Base-by-base conservation (phyloP, 2,113 vertebrate species). In the Ctenomys sociabilis region DNA sequence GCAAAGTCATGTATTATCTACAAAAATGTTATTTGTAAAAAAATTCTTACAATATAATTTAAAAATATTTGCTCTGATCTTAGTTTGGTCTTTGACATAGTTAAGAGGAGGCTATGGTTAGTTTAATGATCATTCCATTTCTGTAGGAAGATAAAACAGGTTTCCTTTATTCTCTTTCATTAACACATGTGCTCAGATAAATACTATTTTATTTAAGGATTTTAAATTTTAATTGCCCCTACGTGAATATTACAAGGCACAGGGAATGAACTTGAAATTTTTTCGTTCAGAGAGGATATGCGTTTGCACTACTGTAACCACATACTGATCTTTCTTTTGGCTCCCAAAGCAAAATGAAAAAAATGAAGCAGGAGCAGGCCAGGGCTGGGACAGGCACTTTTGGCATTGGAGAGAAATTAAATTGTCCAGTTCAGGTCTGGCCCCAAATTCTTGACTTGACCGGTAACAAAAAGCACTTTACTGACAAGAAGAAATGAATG, bases 401-500 rank as follows among this genome's bases (percentile, higher is more conserved):
- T 24, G 83, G 54, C 40, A 43, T 16, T 22, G 26, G n/a, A 45
- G 92, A 77, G 66, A 35, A 96, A 95, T 95, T 72, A 77, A 94
- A 86, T 66, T 32, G 77, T 57, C 30, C 32, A 85, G 49, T 75
- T 40, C 24, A 88, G 85, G 81, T 21, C 54, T n/a, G 49, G 94
- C 93, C 40, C 94, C 45, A 93, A n/a, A 80, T 93, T 90, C 54
- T 91, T 90, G 72, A 92, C 70, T 92, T 90, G 43, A 90, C 91
- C 54, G 68, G 64, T 28, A 89, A 88, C 52, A 85, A 43, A 96
- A 94, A 89, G 78, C 63, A 85, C 54, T 49, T 85, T 7, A 57
- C 52, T 72, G 78, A 49, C 32, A 64, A 88, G 30, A 92, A 86
- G 49, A 64, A 88, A 83, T 37, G 28, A 85, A 91, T n/a, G n/a